Evolutionary conservation across 2,888 invertebrate genomes (phyloP).

Genomic region (Neelides folsomi): DNA sequence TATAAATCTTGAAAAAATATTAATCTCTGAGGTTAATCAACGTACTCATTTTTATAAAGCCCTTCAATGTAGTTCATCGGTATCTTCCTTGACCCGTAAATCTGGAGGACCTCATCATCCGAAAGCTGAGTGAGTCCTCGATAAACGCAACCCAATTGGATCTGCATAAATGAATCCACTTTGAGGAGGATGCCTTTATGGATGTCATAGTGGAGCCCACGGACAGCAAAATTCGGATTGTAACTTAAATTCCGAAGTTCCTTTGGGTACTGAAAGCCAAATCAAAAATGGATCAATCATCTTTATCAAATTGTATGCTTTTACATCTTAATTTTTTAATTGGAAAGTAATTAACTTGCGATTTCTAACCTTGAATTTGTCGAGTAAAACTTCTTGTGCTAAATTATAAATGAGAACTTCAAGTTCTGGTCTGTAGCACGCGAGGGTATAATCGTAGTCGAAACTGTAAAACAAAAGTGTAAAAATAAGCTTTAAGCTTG

Average conservation of each 20-base stretch:
- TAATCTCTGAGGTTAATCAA: too few species aligned
- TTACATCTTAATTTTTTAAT: too few species aligned
- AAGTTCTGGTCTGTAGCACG: conserved; percentile 79
- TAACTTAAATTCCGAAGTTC: conserved; percentile 66
- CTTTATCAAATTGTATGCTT: too few species aligned
- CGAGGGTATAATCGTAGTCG: conserved; percentile 96
- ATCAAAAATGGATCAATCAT: background rate
- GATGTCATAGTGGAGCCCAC: conserved; percentile 94
- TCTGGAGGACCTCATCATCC: conserved; percentile 66
- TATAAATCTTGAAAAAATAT: background rate
- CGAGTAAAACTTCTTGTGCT: conserved; percentile 71
- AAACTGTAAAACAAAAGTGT: conserved; percentile 41
- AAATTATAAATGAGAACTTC: conserved; percentile 81
- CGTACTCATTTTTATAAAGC: conserved; percentile 18
- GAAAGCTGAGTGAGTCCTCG: conserved; percentile 66
- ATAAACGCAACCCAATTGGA: conserved; percentile 88
- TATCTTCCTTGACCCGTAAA: conserved; percentile 74
- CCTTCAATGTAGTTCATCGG: conserved; percentile 76
- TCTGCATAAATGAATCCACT: conserved; percentile 89
- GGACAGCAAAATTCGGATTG: conserved; percentile 82
- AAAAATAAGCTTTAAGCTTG: too few species aligned
- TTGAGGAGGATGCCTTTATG: conserved; percentile 86
- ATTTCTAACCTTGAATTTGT: conserved; percentile 63
- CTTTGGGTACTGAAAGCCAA: conserved; percentile 61
- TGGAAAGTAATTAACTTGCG: too few species aligned